These are phyloP conservation scores for Pseudochaenichthys georgianus DNA, from an alignment of 2,797 vertebrate species.

Conservation along the genomic window DNA sequence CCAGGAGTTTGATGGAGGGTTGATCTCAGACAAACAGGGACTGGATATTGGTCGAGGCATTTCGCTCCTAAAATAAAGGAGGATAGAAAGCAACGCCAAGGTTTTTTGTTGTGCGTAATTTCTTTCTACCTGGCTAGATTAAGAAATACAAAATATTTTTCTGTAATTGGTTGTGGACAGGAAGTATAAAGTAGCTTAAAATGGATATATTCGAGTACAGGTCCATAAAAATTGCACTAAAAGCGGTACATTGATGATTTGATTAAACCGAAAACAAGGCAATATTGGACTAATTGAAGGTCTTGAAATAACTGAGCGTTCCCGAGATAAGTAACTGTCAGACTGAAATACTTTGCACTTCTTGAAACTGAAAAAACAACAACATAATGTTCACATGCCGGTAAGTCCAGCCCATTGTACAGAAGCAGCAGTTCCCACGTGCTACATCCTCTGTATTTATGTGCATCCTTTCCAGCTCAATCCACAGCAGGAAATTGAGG, in stretches of 20 bases:
- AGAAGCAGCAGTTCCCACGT: neutral
- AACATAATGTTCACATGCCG: neutral
- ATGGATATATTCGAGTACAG: neutral
- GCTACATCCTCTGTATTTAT: constrained; percentile 32
- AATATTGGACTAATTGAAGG: too few relatives aligned
- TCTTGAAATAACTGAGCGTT: neutral
- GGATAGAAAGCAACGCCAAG: too few relatives aligned
- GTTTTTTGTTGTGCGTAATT: too few relatives aligned
- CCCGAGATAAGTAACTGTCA: neutral
- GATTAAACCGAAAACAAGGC: neutral
- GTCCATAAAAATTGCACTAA: too few relatives aligned
- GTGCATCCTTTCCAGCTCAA: constrained; percentile 42
- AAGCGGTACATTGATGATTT: neutral
- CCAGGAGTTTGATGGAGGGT: too few relatives aligned
- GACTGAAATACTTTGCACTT: neutral
- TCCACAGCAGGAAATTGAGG: constrained; percentile 58
- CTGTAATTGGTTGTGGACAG: too few relatives aligned
- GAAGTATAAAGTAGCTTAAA: neutral
- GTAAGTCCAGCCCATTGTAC: neutral
- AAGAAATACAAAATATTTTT: too few relatives aligned
- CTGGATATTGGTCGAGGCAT: too few relatives aligned
- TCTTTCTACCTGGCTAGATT: too few relatives aligned
- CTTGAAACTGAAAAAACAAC: neutral
- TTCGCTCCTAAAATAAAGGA: too few relatives aligned
- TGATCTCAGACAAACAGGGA: too few relatives aligned